phyloP scores from a whole-genome alignment of 2,797 vertebrate genomes.

The Acanthiza pusilla region DNA sequence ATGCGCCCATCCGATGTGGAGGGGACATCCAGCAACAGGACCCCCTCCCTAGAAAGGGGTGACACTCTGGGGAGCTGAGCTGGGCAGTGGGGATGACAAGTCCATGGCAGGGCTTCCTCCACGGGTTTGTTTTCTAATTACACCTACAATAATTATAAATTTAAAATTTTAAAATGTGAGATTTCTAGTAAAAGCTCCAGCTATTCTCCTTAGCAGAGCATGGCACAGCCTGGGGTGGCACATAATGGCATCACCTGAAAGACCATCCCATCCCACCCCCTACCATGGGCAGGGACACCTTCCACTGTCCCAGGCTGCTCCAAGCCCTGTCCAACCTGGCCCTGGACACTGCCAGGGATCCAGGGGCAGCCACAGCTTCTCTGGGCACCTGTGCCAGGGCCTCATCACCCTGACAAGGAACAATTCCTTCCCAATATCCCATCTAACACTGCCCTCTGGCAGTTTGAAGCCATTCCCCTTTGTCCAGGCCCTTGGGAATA shows the following conservation, averaged over 20 bases:
- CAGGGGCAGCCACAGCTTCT: background rate
- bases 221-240: background rate
- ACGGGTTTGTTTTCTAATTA: background rate
- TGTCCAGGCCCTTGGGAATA: rapidly evolving
- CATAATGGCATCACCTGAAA: background rate
- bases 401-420: rapidly evolving
- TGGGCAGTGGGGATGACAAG: background rate
- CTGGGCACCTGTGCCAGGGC: background rate
- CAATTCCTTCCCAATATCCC: background rate
- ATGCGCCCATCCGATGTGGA: too few relatives aligned
- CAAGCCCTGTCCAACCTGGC: rapidly evolving
- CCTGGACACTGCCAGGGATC: background rate
- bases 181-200: background rate
- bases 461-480: background rate
- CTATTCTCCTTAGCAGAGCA: rapidly evolving
- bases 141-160: background rate
- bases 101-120: background rate
- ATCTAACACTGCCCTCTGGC: background rate
- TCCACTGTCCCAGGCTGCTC: background rate
- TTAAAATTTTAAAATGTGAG: rapidly evolving
- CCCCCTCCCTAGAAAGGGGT: rapidly evolving
- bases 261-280: rapidly evolving
- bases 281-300: background rate
- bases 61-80: background rate
- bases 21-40: background rate